phyloP scores from a whole-genome alignment of 92 coral and sea anemone species.

The Porites cylindrica region DNA sequence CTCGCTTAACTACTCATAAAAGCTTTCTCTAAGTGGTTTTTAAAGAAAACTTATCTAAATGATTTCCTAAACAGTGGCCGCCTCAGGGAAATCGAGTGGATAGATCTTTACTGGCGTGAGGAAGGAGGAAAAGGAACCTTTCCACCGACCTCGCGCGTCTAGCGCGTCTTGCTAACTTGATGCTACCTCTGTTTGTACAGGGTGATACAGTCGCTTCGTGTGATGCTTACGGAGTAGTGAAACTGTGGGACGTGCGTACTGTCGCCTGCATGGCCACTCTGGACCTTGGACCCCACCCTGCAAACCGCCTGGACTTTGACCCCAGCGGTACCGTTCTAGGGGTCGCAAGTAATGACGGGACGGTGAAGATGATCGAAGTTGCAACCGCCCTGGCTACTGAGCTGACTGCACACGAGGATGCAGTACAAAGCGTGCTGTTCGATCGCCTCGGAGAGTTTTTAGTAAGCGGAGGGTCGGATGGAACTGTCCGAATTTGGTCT shows the following conservation, averaged over 20 bases:
- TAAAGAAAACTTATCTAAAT: no score
- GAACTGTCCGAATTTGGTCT: slow-evolving; percentile 98
- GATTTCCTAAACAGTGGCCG: no score
- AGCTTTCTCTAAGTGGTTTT: no score
- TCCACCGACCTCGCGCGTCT: no score
- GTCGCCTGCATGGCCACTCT: slow-evolving; percentile 93
- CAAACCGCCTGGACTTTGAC: slow-evolving; percentile 97
- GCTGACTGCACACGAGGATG: slow-evolving; percentile 99
- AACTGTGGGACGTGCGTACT: slow-evolving; percentile 98
- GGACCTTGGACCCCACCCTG: slow-evolving; percentile 98
- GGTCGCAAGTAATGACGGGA: slow-evolving; percentile 97
- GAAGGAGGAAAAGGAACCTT: no score
- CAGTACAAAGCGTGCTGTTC: slow-evolving; percentile 94
- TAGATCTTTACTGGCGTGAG: no score
- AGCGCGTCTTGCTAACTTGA: no score
- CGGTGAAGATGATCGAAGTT: slow-evolving; percentile 95
- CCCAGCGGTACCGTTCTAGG: slow-evolving; percentile 98
- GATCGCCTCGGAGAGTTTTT: slow-evolving; percentile 95
- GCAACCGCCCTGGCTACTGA: slow-evolving; percentile 86
- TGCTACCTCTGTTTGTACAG: slow-evolving; percentile 33
- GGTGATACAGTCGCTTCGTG: slow-evolving; percentile 99
- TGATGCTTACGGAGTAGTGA: slow-evolving; percentile 95
- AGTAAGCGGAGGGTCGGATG: slow-evolving; percentile 95
- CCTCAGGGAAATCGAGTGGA: no score
- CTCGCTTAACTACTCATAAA: no score